Evolutionary conservation across 37 sponge, comb jelly and placozoan genomes (phyloP).

Genomic region (Ephydatia muelleri): DNA sequence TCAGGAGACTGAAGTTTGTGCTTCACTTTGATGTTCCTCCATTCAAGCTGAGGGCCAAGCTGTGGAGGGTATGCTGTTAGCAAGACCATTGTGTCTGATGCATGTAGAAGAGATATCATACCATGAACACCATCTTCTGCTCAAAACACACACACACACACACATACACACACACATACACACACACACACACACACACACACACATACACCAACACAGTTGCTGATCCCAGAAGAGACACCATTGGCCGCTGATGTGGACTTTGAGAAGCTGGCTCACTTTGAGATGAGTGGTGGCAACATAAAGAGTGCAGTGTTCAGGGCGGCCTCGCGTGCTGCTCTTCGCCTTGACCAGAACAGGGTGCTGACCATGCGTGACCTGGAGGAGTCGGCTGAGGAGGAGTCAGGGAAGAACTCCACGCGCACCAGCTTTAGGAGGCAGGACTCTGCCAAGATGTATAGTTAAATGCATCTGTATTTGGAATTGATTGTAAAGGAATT

Average conservation of each 20-base stretch:
- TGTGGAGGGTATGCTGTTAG: slow-evolving; percentile 72
- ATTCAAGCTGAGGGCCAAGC: slow-evolving; percentile 34
- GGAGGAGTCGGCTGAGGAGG: slow-evolving; percentile 70
- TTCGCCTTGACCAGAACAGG: slow-evolving; percentile 35
- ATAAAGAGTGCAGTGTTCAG: slow-evolving; percentile 74
- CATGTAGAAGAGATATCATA: too few relatives aligned
- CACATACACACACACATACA: background rate
- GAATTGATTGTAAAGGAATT: too few relatives aligned
- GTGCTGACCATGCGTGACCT: slow-evolving; percentile 51
- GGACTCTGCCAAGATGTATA: slow-evolving; percentile 31
- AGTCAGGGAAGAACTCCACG: slow-evolving; percentile 56
- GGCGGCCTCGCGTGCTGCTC: slow-evolving; percentile 77
- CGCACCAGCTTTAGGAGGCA: slow-evolving; percentile 65
- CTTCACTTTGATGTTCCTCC: slow-evolving; percentile 66
- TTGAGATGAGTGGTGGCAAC: slow-evolving; percentile 84
- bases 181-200: slow-evolving; percentile 9
- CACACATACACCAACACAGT: slow-evolving; percentile 21
- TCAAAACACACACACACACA: background rate
- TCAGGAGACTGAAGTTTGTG: slow-evolving; percentile 76
- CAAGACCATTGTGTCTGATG: too few relatives aligned
- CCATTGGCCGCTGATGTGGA: slow-evolving; percentile 74
- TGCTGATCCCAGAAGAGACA: slow-evolving; percentile 74
- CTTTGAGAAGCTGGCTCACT: slow-evolving; percentile 45
- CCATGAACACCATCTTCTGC: too few relatives aligned
- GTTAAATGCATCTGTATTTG: too few relatives aligned